These are phyloP conservation scores for Lepidocyrtinus sp. DNA, from an alignment of 2,888 invertebrate species.

Conservation along the genomic window DNA sequence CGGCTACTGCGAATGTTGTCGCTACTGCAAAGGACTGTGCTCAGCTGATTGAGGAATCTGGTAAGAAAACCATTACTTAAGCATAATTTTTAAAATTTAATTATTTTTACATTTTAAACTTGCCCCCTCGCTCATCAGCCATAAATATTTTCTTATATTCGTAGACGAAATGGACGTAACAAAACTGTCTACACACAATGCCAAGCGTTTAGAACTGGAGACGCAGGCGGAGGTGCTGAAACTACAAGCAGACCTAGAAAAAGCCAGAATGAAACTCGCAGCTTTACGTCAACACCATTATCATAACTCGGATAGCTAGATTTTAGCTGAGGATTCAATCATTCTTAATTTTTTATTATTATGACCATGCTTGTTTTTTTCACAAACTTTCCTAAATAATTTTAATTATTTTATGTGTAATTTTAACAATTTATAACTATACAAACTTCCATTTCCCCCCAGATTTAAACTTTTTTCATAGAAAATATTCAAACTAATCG, in stretches of 20 bases:
- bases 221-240: conserved; percentile 95
- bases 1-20: conserved; percentile 92
- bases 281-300: conserved; percentile 94
- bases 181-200: conserved; percentile 91
- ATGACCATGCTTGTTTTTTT: background rate
- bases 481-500: background rate
- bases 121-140: background rate
- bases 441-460: background rate
- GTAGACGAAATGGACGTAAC: conserved; percentile 92
- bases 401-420: background rate
- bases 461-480: background rate
- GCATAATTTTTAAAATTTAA: conserved; percentile 10
- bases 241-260: conserved; percentile 90
- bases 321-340: background rate
- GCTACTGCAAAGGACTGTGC: conserved; percentile 94
- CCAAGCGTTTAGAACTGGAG: conserved; percentile 97
- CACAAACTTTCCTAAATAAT: background rate
- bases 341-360: background rate
- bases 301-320: conserved; percentile 73
- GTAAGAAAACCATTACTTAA: conserved; percentile 73
- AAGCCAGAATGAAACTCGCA: conserved; percentile 87
- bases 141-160: conserved; percentile 54
- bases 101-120: background rate
- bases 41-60: conserved; percentile 86
- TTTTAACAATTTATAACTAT: background rate